phyloP scores from a whole-genome alignment of 2,113 vertebrate genomes.

The Chionis minor region DNA sequence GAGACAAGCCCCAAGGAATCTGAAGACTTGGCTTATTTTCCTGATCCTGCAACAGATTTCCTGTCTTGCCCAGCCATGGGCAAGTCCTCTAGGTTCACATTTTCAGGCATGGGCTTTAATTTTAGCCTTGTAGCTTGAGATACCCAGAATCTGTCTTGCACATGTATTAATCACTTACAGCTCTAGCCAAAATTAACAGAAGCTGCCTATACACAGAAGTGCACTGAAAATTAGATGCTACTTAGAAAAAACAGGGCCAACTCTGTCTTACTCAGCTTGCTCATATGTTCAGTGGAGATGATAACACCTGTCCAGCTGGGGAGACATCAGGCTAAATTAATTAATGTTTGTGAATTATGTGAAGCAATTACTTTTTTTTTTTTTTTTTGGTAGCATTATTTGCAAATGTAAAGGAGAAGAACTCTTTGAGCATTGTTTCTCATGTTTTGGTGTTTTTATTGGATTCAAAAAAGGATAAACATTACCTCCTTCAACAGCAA shows the following conservation, averaged over 20 bases:
- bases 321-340: slow-evolving; percentile 4
- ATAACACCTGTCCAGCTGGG: slow-evolving; percentile 30
- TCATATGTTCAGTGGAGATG: not conserved
- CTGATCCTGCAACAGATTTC: slow-evolving; percentile 35
- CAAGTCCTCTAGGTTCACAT: slow-evolving; percentile 16
- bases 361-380: not conserved
- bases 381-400: not conserved
- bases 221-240: not conserved
- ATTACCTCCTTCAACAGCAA: not conserved
- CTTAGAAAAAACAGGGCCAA: not conserved
- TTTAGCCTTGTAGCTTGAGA: not conserved
- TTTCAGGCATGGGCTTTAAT: slow-evolving; percentile 10
- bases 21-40: slow-evolving; percentile 41
- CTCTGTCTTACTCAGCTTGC: slow-evolving; percentile 46
- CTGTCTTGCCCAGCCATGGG: not conserved
- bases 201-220: not conserved
- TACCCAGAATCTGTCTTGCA: not conserved
- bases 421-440: not conserved
- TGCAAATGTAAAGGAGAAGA: not conserved
- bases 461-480: not conserved
- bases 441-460: slow-evolving; percentile 1
- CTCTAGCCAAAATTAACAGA: slow-evolving; percentile 39
- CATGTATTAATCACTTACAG: not conserved
- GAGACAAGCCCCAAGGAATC: slow-evolving; percentile 57
- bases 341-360: not conserved